A percentile compares a stretch with the other conserved stretches of the same genome.
These are phyloP conservation scores for Anthopleura sola DNA, from an alignment of 64 coral and sea anemone genomes.

Conservation along the genomic window DNA sequence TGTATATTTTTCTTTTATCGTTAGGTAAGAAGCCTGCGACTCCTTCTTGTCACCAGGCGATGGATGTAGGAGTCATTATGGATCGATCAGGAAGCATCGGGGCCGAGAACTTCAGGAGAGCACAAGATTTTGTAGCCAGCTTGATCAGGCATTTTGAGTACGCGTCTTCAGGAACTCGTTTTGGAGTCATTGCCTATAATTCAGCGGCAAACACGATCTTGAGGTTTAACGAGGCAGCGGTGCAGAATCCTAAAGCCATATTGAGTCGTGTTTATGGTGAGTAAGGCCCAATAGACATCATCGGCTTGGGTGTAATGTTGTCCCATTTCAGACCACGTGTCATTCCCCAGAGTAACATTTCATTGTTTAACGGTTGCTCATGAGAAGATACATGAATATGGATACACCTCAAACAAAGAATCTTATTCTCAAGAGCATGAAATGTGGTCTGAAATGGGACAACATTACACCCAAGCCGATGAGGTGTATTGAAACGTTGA, in stretches of 20 bases:
- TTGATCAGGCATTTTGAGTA: conserved; percentile 33
- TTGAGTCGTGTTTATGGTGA: conserved; percentile 9
- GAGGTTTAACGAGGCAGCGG: conserved; percentile 3
- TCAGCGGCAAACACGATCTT: neutral
- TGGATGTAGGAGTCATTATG: conserved; percentile 54
- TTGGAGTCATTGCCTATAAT: conserved; percentile 53
- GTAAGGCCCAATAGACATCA: too few species aligned
- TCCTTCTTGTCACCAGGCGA: neutral
- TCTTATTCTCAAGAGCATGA: too few species aligned
- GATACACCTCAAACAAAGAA: too few species aligned
- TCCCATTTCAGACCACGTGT: too few species aligned
- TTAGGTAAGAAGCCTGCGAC: neutral
- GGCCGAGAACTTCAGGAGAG: conserved; percentile 13
- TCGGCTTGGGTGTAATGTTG: too few species aligned
- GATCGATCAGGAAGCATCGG: conserved; percentile 54
- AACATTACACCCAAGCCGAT: too few species aligned
- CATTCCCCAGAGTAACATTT: too few species aligned
- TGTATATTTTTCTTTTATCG: too few species aligned
- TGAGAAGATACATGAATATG: too few species aligned
- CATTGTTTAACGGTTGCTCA: too few species aligned
- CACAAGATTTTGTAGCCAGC: conserved; percentile 32
- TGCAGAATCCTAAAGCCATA: conserved; percentile 27
- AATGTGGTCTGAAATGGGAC: too few species aligned
- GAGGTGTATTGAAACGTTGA: too few species aligned
- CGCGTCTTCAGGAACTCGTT: conserved; percentile 28